These are phyloP conservation scores for Eleutherodactylus coqui DNA, from an alignment of 2,797 vertebrate genomes.

Conservation along the genomic window DNA sequence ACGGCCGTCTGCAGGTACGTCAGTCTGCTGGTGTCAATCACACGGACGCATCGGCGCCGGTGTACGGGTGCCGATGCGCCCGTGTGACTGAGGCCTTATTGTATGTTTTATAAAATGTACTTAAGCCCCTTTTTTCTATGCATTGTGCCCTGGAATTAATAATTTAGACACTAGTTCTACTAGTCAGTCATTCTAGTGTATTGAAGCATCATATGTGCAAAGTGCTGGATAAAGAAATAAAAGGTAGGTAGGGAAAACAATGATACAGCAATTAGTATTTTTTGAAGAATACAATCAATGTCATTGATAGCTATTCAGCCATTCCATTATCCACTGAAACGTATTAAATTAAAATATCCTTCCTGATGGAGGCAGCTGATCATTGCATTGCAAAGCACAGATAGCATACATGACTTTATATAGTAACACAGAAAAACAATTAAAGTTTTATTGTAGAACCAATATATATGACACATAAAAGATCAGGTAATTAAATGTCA, in stretches of 20 bases:
- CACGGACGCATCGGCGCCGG: too few relatives aligned
- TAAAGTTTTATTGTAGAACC: not conserved
- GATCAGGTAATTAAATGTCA: constrained; percentile 44
- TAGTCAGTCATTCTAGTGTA: not conserved
- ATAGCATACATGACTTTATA: not conserved
- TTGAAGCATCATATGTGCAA: not conserved
- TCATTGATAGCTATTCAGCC: not conserved
- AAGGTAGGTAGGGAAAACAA: not conserved
- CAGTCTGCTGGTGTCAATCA: too few relatives aligned
- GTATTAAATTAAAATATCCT: not conserved
- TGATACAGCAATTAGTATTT: not conserved
- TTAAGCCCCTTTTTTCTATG: too few relatives aligned
- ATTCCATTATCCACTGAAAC: not conserved
- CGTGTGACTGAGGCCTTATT: too few relatives aligned
- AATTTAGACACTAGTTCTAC: not conserved
- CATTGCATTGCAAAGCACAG: not conserved
- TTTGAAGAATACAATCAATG: not conserved
- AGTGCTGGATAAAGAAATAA: not conserved
- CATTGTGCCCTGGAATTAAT: too few relatives aligned
- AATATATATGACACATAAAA: constrained; percentile 17
- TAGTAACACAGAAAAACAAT: constrained; percentile 10
- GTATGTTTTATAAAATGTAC: too few relatives aligned
- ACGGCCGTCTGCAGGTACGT: too few relatives aligned
- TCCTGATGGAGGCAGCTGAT: not conserved
- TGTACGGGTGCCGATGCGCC: too few relatives aligned